Conservation (phyloP, 2,888 invertebrate genomes). For the Scaptomyza reducta region DNA sequence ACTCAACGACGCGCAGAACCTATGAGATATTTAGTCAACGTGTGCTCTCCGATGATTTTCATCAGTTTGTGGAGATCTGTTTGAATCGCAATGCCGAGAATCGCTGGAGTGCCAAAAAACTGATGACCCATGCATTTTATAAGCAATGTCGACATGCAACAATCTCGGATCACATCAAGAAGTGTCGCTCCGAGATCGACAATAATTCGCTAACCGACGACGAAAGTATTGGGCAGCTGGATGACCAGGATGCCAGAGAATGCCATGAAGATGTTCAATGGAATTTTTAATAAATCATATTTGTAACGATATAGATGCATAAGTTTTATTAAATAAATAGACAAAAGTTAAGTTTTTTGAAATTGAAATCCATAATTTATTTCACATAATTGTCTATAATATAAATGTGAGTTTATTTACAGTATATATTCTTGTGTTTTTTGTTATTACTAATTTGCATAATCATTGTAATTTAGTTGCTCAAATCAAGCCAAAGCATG, state of each 20-base stretch:
- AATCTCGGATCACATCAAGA: conserved; percentile 80
- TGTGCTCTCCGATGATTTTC: conserved; percentile 90
- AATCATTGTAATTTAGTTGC: conserved; percentile 35
- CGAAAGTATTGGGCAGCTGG: conserved; percentile 30
- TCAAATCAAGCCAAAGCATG: conserved; percentile 62
- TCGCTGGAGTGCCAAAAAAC: conserved; percentile 89
- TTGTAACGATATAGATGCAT: conserved; percentile 20
- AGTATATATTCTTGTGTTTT: conserved; percentile 43
- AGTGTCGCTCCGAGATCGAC: conserved; percentile 73
- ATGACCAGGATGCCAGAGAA: conserved; percentile 9
- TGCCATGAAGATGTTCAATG: conserved; percentile 38
- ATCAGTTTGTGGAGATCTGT: conserved; percentile 90
- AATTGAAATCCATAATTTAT: conserved; percentile 43
- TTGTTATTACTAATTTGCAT: conserved; percentile 29
- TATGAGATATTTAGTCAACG: conserved; percentile 86
- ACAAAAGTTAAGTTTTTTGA: conserved; percentile 9
- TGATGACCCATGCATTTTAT: conserved; percentile 90
- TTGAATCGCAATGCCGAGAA: conserved; percentile 88
- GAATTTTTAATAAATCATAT: conserved; percentile 39
- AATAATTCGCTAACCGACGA: conserved; percentile 77
- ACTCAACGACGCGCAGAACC: conserved; percentile 56
- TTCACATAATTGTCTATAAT: conserved; percentile 56
- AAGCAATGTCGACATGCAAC: conserved; percentile 86
- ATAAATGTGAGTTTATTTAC: conserved; percentile 72
- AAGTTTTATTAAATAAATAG: conserved; percentile 24